Conservation (phyloP, 2,888 invertebrate genomes). For the Chirona hameri region DNA sequence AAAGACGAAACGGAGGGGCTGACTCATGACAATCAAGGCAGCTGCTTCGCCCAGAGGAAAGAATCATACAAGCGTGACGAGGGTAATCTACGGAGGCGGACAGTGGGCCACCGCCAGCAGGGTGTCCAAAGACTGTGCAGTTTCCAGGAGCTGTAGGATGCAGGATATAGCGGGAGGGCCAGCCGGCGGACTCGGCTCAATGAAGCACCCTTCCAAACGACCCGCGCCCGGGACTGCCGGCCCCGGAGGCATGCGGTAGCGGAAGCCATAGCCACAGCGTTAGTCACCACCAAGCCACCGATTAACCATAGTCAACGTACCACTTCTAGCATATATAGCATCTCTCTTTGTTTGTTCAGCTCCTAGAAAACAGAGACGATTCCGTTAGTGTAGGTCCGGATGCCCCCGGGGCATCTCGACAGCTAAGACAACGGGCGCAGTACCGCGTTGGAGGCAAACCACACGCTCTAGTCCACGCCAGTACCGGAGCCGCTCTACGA, state of each 20-base stretch:
- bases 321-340: constrained; percentile 78
- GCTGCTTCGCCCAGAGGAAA: too few relatives aligned
- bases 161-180: constrained; percentile 37
- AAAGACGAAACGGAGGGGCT: too few relatives aligned
- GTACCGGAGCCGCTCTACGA: neutral
- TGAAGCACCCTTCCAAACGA: too few relatives aligned
- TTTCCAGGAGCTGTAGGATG: too few relatives aligned
- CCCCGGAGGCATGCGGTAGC: constrained; percentile 36
- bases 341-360: constrained; percentile 80
- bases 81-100: too few relatives aligned
- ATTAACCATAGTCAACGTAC: constrained; percentile 54
- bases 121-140: too few relatives aligned
- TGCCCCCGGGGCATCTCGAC: neutral
- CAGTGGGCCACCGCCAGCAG: too few relatives aligned
- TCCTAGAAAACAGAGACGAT: constrained; percentile 59
- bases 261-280: constrained; percentile 27
- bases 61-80: too few relatives aligned
- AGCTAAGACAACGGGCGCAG: neutral
- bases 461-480: neutral
- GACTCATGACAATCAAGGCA: too few relatives aligned
- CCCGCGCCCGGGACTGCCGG: too few relatives aligned
- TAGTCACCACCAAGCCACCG: constrained; percentile 1
- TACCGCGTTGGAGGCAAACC: too few relatives aligned
- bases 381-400: neutral
- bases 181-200: too few relatives aligned